Conservation (phyloP, 2,888 invertebrate genomes). For the Notocelia uddmanniana region DNA sequence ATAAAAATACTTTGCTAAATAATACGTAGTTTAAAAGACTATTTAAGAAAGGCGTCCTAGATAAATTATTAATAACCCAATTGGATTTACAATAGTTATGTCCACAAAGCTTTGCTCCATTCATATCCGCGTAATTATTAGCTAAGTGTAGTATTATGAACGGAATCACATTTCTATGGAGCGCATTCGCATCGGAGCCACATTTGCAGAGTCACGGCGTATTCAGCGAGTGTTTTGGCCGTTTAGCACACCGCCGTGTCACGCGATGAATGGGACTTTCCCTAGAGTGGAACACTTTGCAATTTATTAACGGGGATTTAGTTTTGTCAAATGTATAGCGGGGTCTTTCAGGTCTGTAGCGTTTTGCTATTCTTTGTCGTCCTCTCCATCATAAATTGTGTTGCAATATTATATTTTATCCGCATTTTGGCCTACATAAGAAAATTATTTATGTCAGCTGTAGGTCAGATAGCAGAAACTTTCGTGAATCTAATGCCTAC, state of each 20-base stretch:
- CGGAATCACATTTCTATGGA: slow-evolving; percentile 11
- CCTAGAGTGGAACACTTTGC: slow-evolving; percentile 32
- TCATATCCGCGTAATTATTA: neutral
- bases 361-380: neutral
- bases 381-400: too few species aligned
- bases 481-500: too few species aligned
- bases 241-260: slow-evolving; percentile 32
- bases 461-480: too few species aligned
- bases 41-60: neutral
- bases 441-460: too few species aligned
- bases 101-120: neutral
- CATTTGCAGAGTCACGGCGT: slow-evolving; percentile 26
- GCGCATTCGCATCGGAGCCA: neutral
- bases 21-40: neutral
- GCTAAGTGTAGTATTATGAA: slow-evolving; percentile 21
- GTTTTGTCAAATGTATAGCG: slow-evolving; percentile 16
- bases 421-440: too few species aligned
- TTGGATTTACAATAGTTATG: neutral
- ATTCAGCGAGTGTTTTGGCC: slow-evolving; percentile 34
- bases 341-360: neutral
- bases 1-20: neutral
- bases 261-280: slow-evolving; percentile 21
- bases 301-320: slow-evolving; percentile 30
- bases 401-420: too few species aligned
- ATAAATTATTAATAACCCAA: neutral